Base-by-base conservation (phyloP, 92 coral and sea anemone species). In the Epizoanthus fatuus region DNA sequence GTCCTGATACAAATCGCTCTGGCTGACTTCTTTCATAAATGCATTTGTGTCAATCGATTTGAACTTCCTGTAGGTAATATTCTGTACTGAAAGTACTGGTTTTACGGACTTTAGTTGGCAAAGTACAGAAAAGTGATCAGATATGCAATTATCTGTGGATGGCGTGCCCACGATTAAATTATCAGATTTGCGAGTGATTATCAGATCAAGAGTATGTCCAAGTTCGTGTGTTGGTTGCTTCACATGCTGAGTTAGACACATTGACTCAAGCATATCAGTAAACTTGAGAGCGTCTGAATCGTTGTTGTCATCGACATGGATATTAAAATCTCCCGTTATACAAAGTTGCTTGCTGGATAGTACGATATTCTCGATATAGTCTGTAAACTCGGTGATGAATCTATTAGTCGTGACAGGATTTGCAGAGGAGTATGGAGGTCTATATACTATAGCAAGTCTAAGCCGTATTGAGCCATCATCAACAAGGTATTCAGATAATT, bases 401-500 rank as follows among this genome's bases (percentile, higher is more conserved):
- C 39, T 79, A 65, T 85, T 80, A 42, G 29, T 59, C 80, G 92
- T 72, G 5, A 85, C 87, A 81, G 68, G 85, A 86, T 92, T 92
- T 67, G 70, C 44, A 10, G 62, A 52, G 40, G 91, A 81, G 85
- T 81, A 81, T 14, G 88, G 89, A 12, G 89, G 70, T 38, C 88
- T 68, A 44, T 92, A 88, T 9, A 88, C 64, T 17, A 85, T 81
- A 56, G 87, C 60, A 22, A 74, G 51, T 54, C 87, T 65, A 38
- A 89, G 72, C 51, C 79, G 59, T 19, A 55, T 19, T 44, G 90
- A 81, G 9, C 14, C 53, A 49, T 49, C 53, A 49, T 49, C 53
- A 49, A 89, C 84, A 0, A 92, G 8, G 72, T 72, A 84, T 58
- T 92, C 91, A 17, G 95, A 89, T 32, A 14, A 86, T 51, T 92